phyloP scores from a whole-genome alignment of 2,113 vertebrate genomes.

The Phaethornis superciliosus region DNA sequence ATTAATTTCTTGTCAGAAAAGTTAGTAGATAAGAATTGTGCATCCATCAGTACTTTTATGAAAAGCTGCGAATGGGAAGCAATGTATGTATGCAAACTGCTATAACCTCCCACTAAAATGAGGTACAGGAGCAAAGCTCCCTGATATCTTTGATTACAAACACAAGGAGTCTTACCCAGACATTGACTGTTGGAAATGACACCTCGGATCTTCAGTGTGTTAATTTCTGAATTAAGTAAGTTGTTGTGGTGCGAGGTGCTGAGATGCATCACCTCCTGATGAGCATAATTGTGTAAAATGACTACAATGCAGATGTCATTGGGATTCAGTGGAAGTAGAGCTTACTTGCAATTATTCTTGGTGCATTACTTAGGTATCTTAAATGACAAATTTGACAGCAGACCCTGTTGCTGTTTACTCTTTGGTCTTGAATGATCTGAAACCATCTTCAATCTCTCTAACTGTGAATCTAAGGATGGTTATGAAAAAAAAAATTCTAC shows the following conservation, averaged over 20 bases:
- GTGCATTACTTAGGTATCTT: constrained; percentile 3
- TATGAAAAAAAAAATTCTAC: not conserved
- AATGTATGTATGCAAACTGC: not conserved
- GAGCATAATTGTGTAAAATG: not conserved
- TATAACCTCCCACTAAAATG: not conserved
- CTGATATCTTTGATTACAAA: not conserved
- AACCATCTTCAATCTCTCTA: not conserved
- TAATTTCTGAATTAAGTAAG: not conserved
- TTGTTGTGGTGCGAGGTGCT: not conserved
- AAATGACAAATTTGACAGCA: not conserved
- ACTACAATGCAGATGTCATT: constrained; percentile 62
- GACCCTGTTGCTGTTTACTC: not conserved
- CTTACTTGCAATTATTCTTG: constrained; percentile 1
- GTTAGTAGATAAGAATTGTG: not conserved
- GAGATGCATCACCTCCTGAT: constrained; percentile 32
- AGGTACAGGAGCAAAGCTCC: not conserved
- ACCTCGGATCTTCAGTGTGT: not conserved
- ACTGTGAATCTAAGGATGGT: constrained; percentile 28
- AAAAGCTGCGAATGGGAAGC: not conserved
- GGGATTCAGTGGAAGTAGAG: constrained; percentile 57
- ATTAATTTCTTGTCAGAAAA: not conserved
- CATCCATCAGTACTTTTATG: not conserved
- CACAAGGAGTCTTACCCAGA: not conserved
- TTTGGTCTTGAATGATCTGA: not conserved
- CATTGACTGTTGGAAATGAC: not conserved